Conservation (phyloP, 2,888 invertebrate genomes). For the Pristionchus fissidentatus region DNA sequence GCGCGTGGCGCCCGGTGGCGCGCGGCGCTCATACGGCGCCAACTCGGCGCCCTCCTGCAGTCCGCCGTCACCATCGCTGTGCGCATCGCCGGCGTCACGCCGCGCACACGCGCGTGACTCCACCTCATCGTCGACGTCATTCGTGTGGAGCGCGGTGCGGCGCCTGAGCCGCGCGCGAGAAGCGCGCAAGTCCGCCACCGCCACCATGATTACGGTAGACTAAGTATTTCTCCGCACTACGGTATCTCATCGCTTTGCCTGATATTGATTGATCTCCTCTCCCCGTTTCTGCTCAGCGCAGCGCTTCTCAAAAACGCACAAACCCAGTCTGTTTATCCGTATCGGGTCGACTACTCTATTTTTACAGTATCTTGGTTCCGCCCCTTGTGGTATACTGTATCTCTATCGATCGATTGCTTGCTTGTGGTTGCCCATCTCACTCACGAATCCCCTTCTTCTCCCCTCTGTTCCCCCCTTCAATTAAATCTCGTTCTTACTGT, state of each 20-base stretch:
- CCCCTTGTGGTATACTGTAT: neutral
- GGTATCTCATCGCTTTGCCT: neutral
- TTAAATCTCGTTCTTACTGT: neutral
- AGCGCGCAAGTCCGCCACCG: conserved; percentile 2
- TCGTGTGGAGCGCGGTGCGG: neutral
- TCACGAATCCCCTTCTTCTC: neutral
- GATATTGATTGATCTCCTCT: too few relatives aligned
- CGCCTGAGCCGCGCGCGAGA: neutral
- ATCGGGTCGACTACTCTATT: too few relatives aligned
- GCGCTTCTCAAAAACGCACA: too few relatives aligned
- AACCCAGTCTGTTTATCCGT: neutral
- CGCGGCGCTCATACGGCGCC: neutral
- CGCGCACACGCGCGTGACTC: neutral
- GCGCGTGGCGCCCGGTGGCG: neutral
- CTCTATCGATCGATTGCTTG: too few relatives aligned
- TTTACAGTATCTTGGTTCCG: neutral
- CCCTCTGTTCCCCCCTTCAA: neutral
- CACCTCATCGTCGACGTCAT: neutral
- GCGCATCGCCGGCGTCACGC: neutral
- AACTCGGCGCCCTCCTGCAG: neutral
- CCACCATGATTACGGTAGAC: neutral
- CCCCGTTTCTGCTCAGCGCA: too few relatives aligned
- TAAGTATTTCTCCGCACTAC: neutral
- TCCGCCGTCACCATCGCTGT: conserved; percentile 1
- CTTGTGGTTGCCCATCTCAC: too few relatives aligned